Evolutionary conservation across 2,888 invertebrate genomes (phyloP), one percentile per base, ranked within the genome.

Genomic region (Entomobrya multifasciata): DNA sequence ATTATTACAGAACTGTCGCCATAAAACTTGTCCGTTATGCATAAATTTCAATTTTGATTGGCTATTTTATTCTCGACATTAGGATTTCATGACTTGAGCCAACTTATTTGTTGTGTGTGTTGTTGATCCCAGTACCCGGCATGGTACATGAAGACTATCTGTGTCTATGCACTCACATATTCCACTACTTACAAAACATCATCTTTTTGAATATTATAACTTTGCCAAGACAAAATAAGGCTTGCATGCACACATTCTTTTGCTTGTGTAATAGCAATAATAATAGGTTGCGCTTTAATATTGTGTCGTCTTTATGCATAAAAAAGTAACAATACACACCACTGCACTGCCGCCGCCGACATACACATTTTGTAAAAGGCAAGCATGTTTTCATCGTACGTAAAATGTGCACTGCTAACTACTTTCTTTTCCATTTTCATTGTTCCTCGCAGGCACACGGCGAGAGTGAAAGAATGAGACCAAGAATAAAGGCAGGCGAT

Each of bases 21-120:
- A 87, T 87, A 87, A 87, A 87, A 81, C 86, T 87, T 81, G 81
- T 82, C 81, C 81, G 87, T 81, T 87, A 87, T 87, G 80, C 81
- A 81, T 87, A 82, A 87, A 87, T 87, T 82, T 87, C 81, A 87
- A 87, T 87, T 87, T 82, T 87, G 87, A 87, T 87, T 87, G 87
- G 87, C 87, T 87, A 87, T 84, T 84, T 84, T 84, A 84, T 84
- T 84, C 84, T 67, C 84, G 65, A 84, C 84, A 84, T 87, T 87
- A 87, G 81, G 87, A 87, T 87, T 87, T 87, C 87, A 82, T 82
- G 81, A 81, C 86, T 86, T 80, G 79, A 49, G 70, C 80, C 72
- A 86, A 70, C 70, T 52, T 72, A 77, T 74, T 25, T 41, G 17
- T 36, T 36, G 36, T 36, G 36, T 36, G 36, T 8, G 8, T 4